These are phyloP conservation scores for Tylochromis polylepis DNA, from an alignment of 2,113 vertebrate species.

Conservation along the genomic window DNA sequence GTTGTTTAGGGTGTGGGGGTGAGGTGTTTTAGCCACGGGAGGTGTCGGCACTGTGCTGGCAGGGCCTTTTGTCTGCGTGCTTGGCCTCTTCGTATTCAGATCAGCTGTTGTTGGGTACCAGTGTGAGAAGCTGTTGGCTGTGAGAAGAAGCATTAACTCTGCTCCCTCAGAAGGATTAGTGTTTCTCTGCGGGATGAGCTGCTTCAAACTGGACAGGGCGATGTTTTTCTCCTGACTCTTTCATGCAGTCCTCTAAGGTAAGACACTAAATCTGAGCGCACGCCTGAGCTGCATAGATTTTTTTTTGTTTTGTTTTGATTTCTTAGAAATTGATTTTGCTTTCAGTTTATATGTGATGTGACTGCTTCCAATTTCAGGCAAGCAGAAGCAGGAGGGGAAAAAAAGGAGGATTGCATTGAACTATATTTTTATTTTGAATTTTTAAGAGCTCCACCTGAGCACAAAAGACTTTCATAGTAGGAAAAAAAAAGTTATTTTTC, in stretches of 20 bases:
- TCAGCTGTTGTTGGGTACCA: background rate
- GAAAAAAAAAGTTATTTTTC: background rate
- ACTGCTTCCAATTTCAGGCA: background rate
- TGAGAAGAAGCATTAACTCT: background rate
- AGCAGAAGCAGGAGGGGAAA: background rate
- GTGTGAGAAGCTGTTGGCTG: background rate
- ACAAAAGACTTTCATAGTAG: background rate
- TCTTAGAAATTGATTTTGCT: background rate
- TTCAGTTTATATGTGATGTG: background rate
- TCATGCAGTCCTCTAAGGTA: background rate
- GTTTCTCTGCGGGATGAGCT: background rate
- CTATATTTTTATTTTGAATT: background rate
- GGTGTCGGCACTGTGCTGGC: background rate
- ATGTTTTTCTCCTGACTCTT: background rate
- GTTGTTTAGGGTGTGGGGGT: background rate
- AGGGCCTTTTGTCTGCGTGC: background rate
- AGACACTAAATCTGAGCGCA: background rate
- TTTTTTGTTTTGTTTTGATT: background rate
- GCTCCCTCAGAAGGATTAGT: background rate
- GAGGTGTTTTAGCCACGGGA: background rate
- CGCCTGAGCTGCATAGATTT: background rate
- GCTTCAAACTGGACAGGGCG: background rate
- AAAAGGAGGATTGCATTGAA: background rate
- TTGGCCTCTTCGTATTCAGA: constrained; percentile 18
- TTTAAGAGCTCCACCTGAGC: background rate